These are phyloP conservation scores for Solenopsis fugax DNA, from an alignment of 1,140 invertebrate species.

Conservation along the genomic window DNA sequence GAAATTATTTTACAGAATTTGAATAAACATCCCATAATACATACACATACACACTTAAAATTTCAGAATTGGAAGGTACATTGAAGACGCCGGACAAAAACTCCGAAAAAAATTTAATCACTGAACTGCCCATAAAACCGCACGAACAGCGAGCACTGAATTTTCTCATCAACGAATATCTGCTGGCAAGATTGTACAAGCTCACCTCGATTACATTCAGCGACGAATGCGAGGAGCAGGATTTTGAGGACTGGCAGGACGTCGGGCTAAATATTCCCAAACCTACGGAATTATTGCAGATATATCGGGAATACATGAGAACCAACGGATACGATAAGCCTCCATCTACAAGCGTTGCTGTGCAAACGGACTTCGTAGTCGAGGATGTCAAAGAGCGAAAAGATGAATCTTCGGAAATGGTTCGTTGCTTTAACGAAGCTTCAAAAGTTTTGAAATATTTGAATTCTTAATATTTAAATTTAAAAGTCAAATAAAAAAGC, in stretches of 20 bases:
- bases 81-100: conserved; percentile 87
- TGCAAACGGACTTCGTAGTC: conserved; percentile 83
- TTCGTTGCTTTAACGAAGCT: conserved; percentile 64
- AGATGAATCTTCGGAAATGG: conserved; percentile 82
- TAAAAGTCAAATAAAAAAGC: too few species aligned
- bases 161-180: conserved; percentile 96
- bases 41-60: conserved; percentile 9
- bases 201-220: conserved; percentile 96
- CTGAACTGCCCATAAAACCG: conserved; percentile 90
- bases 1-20: background rate
- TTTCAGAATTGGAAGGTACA: conserved; percentile 89
- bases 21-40: too few species aligned
- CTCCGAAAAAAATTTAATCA: conserved; percentile 82
- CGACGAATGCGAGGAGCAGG: conserved; percentile 97
- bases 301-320: conserved; percentile 91
- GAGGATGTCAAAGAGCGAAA: conserved; percentile 82
- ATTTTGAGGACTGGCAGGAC: conserved; percentile 98
- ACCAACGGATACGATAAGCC: conserved; percentile 84
- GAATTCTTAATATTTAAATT: conserved; percentile 3
- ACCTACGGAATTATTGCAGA: conserved; percentile 91
- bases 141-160: conserved; percentile 95
- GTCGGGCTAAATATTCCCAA: conserved; percentile 95
- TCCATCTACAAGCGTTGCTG: conserved; percentile 76
- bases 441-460: conserved; percentile 31
- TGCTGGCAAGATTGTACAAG: conserved; percentile 93